A percentile compares a stretch with the other conserved stretches of the same genome.
These are phyloP conservation scores for Gymnobelideus leadbeateri DNA, from an alignment of 2,113 vertebrate species.

Conservation along the genomic window DNA sequence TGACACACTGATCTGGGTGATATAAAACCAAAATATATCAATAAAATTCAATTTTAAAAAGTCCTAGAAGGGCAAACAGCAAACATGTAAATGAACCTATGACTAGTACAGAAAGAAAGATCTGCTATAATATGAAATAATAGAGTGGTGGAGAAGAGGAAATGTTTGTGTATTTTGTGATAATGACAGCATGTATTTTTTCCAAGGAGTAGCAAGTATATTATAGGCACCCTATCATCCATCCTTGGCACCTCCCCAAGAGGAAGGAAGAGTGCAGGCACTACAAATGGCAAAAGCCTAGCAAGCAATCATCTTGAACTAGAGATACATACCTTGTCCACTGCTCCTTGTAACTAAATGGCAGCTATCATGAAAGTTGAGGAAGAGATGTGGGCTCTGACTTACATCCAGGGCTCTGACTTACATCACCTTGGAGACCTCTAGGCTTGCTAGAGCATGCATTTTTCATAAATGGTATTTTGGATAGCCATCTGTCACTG, in stretches of 20 bases:
- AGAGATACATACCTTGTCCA: constrained; percentile 10
- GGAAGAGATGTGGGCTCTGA: neutral
- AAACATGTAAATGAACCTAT: neutral
- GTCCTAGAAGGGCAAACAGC: neutral
- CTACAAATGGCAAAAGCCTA: constrained; percentile 12
- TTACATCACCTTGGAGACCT: neutral
- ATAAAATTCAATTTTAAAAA: constrained; percentile 9
- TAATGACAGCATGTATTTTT: constrained; percentile 25
- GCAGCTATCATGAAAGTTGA: neutral
- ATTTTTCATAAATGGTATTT: constrained; percentile 29
- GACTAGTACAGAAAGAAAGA: neutral
- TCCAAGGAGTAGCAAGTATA: constrained; percentile 27
- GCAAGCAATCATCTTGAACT: neutral
- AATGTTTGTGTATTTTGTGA: neutral
- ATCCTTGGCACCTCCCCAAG: constrained; percentile 22
- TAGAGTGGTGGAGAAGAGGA: neutral
- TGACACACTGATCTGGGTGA: neutral
- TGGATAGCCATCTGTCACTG: constrained; percentile 39
- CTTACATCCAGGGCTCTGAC: neutral
- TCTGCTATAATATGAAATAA: neutral
- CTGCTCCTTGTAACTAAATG: constrained; percentile 37
- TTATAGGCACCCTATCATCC: neutral
- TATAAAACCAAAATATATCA: neutral
- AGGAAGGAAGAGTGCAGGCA: constrained; percentile 26
- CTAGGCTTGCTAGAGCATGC: neutral